A percentile compares a stretch with the other conserved stretches of the same genome.
These are phyloP conservation scores for Galeruca laticollis DNA, from an alignment of 2,888 invertebrate genomes.

Conservation along the genomic window DNA sequence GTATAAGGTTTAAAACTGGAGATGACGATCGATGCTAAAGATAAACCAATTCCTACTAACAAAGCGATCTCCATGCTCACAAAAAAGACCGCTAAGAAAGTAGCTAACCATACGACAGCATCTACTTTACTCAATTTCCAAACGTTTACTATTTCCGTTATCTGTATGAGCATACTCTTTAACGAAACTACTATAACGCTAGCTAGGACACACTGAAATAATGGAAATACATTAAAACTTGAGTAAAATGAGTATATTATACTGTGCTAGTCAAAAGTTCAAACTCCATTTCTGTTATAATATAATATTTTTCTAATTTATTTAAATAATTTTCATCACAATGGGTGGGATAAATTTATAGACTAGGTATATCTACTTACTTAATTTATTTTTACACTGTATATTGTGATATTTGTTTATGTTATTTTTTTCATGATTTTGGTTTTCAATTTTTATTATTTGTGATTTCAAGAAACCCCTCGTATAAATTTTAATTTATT, in stretches of 20 bases:
- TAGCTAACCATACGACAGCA: slow-evolving; percentile 80
- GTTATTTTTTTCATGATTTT: too few relatives aligned
- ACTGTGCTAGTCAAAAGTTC: neutral
- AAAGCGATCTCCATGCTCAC: slow-evolving; percentile 84
- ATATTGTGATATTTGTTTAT: too few relatives aligned
- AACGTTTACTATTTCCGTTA: slow-evolving; percentile 74
- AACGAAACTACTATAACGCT: slow-evolving; percentile 80
- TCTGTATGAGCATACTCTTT: slow-evolving; percentile 82
- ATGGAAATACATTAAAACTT: slow-evolving; percentile 30
- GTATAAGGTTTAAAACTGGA: slow-evolving; percentile 75
- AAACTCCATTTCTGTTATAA: neutral
- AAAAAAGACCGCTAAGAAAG: slow-evolving; percentile 78
- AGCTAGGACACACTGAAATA: slow-evolving; percentile 72
- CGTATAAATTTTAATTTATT: too few relatives aligned
- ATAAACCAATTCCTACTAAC: slow-evolving; percentile 74
- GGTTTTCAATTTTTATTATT: too few relatives aligned
- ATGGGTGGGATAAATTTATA: too few relatives aligned
- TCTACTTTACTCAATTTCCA: slow-evolving; percentile 78
- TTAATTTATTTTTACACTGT: too few relatives aligned
- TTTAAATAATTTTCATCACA: too few relatives aligned
- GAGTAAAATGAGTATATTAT: slow-evolving; percentile 8
- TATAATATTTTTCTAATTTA: too few relatives aligned
- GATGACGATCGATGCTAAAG: slow-evolving; percentile 76
- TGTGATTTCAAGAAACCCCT: too few relatives aligned
- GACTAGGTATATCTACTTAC: too few relatives aligned